phyloP scores from a whole-genome alignment of 2,888 invertebrate genomes.

The Cryptus viduatorius region DNA sequence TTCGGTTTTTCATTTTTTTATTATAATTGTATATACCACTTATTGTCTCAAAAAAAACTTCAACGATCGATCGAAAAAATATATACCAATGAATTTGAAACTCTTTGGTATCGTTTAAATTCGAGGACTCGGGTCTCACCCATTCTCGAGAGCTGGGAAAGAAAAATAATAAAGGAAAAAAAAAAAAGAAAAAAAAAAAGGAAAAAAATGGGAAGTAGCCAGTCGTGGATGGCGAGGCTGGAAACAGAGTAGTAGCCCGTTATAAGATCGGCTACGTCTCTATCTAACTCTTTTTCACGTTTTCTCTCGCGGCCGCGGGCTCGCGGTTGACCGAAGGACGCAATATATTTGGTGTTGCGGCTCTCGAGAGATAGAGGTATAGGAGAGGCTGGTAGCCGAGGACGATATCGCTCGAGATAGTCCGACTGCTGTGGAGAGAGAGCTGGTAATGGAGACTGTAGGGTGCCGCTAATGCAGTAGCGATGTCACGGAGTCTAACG shows the following conservation, averaged over 20 bases:
- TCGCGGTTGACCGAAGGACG: slow-evolving; percentile 71
- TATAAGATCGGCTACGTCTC: slow-evolving; percentile 82
- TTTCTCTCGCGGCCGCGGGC: slow-evolving; percentile 60
- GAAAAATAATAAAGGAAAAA: slow-evolving; percentile 16
- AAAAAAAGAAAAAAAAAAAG: slow-evolving; percentile 15
- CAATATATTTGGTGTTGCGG: slow-evolving; percentile 80
- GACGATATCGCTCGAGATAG: slow-evolving; percentile 82
- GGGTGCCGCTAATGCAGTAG: slow-evolving; percentile 85
- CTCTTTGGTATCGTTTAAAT: not conserved
- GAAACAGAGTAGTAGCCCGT: slow-evolving; percentile 61
- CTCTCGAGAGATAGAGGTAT: slow-evolving; percentile 72
- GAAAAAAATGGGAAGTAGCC: not conserved
- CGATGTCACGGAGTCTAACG: slow-evolving; percentile 81
- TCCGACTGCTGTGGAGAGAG: slow-evolving; percentile 61
- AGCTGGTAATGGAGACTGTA: slow-evolving; percentile 83
- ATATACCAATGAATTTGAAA: slow-evolving; percentile 7
- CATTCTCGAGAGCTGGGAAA: slow-evolving; percentile 24
- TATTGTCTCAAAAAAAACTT: slow-evolving; percentile 1
- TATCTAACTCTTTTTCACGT: slow-evolving; percentile 76
- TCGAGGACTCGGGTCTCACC: slow-evolving; percentile 5
- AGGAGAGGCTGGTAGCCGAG: slow-evolving; percentile 75
- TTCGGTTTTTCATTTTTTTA: too few relatives aligned
- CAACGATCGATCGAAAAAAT: slow-evolving; percentile 1
- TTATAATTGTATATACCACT: not conserved
- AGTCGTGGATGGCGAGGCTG: slow-evolving; percentile 21